A percentile compares a stretch with the other conserved stretches of the same genome.
Evolutionary conservation across 1,140 invertebrate genomes (phyloP).

Genomic region (Archegozetes longisetosus): DNA sequence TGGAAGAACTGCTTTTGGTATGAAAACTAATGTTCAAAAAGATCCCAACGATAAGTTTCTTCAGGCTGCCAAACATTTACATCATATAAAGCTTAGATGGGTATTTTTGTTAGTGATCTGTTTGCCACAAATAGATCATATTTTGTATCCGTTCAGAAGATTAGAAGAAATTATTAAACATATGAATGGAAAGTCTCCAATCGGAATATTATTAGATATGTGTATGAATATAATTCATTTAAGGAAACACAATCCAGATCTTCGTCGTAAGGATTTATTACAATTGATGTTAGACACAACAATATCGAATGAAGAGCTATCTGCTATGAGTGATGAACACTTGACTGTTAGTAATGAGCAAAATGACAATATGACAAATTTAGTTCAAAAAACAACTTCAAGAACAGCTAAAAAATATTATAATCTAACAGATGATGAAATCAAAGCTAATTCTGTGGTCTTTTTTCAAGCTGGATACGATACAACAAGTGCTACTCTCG

Average conservation of each 20-base stretch:
- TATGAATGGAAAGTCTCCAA: background rate
- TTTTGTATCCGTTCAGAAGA: slow-evolving; percentile 4
- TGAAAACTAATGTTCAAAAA: slow-evolving; percentile 19
- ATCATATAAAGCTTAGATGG: background rate
- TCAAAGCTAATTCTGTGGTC: slow-evolving; percentile 26
- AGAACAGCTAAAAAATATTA: background rate
- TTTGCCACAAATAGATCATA: slow-evolving; percentile 11
- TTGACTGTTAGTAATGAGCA: slow-evolving; percentile 3
- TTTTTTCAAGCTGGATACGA: slow-evolving; percentile 34
- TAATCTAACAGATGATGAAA: slow-evolving; percentile 21
- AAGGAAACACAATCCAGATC: background rate
- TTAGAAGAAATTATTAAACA: background rate
- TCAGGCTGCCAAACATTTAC: slow-evolving; percentile 13
- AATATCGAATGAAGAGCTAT: background rate
- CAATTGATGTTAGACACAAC: slow-evolving; percentile 12
- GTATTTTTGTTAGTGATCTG: background rate
- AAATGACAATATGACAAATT: background rate
- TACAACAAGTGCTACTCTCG: slow-evolving; percentile 30
- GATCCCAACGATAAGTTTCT: slow-evolving; percentile 15
- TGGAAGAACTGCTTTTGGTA: slow-evolving; percentile 33
- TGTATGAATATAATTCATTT: background rate
- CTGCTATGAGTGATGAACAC: background rate
- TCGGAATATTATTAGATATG: background rate
- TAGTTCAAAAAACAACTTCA: background rate
- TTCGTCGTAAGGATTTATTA: slow-evolving; percentile 6